A percentile compares a stretch with the other conserved stretches of the same genome.
Evolutionary conservation across 2,797 vertebrate genomes (phyloP).

Genomic region (Galagoides demidoff): DNA sequence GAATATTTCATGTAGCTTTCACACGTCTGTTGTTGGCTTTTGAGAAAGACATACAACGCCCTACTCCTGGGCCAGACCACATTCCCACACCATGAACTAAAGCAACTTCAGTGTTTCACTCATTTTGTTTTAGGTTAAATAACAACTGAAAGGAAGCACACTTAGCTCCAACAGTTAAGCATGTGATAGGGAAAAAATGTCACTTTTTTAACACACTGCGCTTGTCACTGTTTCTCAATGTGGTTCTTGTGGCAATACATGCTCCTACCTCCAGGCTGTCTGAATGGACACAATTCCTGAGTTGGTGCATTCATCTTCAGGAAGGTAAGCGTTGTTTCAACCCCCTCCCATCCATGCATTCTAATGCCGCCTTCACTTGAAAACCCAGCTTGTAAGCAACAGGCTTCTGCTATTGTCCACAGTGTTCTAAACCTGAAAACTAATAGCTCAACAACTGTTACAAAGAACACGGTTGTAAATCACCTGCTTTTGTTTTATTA

Average conservation of each 20-base stretch:
- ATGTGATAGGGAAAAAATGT: conserved; percentile 62
- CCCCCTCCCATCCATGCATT: neutral
- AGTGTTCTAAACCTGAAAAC: conserved; percentile 19
- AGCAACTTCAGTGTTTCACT: conserved; percentile 39
- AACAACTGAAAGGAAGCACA: conserved; percentile 67
- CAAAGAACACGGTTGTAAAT: neutral
- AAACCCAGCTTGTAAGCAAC: neutral
- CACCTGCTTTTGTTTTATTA: conserved; percentile 31
- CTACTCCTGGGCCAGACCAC: conserved; percentile 40
- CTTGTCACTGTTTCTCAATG: conserved; percentile 62
- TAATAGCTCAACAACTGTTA: neutral
- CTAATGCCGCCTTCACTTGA: neutral
- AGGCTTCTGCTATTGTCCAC: neutral
- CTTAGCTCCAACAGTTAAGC: conserved; percentile 50
- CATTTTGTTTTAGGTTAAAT: conserved; percentile 64
- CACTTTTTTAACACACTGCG: conserved; percentile 12
- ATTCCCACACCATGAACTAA: neutral
- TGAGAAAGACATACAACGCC: conserved; percentile 1
- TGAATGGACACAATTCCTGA: neutral
- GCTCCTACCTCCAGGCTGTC: neutral
- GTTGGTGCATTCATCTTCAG: neutral
- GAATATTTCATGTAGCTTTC: conserved; percentile 49
- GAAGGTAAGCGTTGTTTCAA: neutral
- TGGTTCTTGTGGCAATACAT: conserved; percentile 48
- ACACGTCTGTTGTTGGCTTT: conserved; percentile 52